These are phyloP conservation scores for Adela reaumurella DNA, from an alignment of 2,888 invertebrate species.

Conservation along the genomic window DNA sequence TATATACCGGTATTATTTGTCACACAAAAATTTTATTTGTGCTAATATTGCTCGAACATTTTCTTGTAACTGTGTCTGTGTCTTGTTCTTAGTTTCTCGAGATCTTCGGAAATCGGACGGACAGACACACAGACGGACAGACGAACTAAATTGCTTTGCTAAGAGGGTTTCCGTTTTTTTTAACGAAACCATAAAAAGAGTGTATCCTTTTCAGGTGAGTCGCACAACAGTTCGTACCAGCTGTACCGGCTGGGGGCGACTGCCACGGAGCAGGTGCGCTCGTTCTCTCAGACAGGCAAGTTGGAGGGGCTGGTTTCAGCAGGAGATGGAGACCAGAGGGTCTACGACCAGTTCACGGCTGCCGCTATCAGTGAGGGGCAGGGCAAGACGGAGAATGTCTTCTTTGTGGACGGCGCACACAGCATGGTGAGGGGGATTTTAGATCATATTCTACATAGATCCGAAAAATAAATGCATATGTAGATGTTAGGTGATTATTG, in stretches of 20 bases:
- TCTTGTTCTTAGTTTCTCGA: too few relatives aligned
- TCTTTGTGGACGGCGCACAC: slow-evolving; percentile 86
- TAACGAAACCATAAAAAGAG: too few relatives aligned
- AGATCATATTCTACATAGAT: too few relatives aligned
- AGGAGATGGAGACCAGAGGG: slow-evolving; percentile 61
- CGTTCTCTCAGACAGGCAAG: slow-evolving; percentile 81
- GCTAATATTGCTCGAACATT: too few relatives aligned
- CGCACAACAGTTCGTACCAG: slow-evolving; percentile 75
- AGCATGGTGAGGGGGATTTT: slow-evolving; percentile 59
- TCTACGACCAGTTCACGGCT: slow-evolving; percentile 81
- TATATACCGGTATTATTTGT: too few relatives aligned
- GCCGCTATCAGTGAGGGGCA: slow-evolving; percentile 68
- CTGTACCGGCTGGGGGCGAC: slow-evolving; percentile 75
- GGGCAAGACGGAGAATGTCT: slow-evolving; percentile 73
- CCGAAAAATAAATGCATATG: background rate
- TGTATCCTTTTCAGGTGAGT: slow-evolving; percentile 69
- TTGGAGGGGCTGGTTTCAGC: slow-evolving; percentile 69
- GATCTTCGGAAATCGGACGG: too few relatives aligned
- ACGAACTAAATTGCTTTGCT: too few relatives aligned
- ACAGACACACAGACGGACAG: too few relatives aligned
- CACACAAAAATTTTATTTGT: too few relatives aligned
- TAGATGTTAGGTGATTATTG: slow-evolving; percentile 1
- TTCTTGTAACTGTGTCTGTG: too few relatives aligned
- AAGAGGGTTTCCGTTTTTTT: too few relatives aligned
- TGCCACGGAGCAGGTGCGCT: slow-evolving; percentile 70